phyloP scores from a whole-genome alignment of 2,113 vertebrate genomes.

The Cepphus grylle region DNA sequence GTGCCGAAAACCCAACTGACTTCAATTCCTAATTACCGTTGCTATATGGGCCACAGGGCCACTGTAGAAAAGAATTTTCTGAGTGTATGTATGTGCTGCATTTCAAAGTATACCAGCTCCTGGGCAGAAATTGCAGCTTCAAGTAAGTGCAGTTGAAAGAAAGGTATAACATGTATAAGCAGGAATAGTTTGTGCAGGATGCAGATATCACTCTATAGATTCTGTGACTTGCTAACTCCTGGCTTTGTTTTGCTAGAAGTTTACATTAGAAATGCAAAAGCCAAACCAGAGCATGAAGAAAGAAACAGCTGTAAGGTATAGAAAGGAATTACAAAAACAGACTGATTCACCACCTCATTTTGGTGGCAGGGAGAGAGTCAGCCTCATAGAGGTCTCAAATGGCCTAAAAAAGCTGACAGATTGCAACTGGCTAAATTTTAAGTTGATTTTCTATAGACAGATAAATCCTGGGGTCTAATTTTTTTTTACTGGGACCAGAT shows the following conservation, averaged over 20 bases:
- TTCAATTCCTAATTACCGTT: neutral
- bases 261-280: neutral
- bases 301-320: neutral
- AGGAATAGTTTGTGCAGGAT: neutral
- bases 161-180: neutral
- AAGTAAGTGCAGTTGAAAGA: neutral
- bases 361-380: neutral
- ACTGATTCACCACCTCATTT: neutral
- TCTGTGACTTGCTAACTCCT: neutral
- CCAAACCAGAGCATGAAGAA: neutral
- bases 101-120: neutral
- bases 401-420: neutral
- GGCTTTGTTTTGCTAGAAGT: neutral
- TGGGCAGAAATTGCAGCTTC: neutral
- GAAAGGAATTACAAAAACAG: neutral
- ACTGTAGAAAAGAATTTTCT: neutral
- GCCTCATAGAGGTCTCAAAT: neutral
- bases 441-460: neutral
- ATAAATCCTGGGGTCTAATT: neutral
- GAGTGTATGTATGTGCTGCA: neutral
- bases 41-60: neutral
- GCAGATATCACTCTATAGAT: neutral
- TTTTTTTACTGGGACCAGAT: neutral
- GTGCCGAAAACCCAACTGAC: neutral
- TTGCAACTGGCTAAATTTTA: neutral